phyloP scores from a whole-genome alignment of 2,888 invertebrate species.

The Celastrina argiolus region DNA sequence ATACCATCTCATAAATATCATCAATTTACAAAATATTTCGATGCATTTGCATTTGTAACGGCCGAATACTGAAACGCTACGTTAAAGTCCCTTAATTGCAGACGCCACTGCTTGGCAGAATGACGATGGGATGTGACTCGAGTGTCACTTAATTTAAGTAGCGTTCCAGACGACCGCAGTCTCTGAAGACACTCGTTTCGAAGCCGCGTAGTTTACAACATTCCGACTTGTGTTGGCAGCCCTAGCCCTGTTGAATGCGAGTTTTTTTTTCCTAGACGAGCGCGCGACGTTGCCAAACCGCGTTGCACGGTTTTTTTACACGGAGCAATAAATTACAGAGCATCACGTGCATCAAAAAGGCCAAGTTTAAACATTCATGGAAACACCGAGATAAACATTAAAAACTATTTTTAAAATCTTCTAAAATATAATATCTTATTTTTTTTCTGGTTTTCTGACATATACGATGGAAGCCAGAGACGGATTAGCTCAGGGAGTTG shows the following conservation, averaged over 20 bases:
- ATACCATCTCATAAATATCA: not conserved
- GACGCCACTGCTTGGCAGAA: too few species aligned
- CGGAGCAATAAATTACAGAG: not conserved
- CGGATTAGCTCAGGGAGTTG: not conserved
- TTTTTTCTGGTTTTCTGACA: not conserved
- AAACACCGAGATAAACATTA: constrained; percentile 14
- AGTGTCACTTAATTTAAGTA: not conserved
- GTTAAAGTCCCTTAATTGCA: not conserved
- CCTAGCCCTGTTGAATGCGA: constrained; percentile 1
- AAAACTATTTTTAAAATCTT: constrained; percentile 22
- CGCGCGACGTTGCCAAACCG: constrained; percentile 21
- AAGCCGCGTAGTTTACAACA: not conserved
- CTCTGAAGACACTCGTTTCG: not conserved
- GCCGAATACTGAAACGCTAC: not conserved
- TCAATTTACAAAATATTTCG: not conserved
- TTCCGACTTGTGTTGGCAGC: not conserved
- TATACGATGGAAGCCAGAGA: not conserved
- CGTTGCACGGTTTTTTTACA: constrained; percentile 21
- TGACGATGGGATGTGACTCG: not conserved
- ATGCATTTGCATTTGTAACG: not conserved
- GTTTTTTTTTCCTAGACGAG: constrained; percentile 6
- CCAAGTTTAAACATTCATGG: constrained; percentile 17
- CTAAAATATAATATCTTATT: constrained; percentile 20
- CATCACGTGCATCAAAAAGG: constrained; percentile 18
- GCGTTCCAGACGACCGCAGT: not conserved